phyloP scores from a whole-genome alignment of 2,113 vertebrate species.

The Calidris pygmaea region DNA sequence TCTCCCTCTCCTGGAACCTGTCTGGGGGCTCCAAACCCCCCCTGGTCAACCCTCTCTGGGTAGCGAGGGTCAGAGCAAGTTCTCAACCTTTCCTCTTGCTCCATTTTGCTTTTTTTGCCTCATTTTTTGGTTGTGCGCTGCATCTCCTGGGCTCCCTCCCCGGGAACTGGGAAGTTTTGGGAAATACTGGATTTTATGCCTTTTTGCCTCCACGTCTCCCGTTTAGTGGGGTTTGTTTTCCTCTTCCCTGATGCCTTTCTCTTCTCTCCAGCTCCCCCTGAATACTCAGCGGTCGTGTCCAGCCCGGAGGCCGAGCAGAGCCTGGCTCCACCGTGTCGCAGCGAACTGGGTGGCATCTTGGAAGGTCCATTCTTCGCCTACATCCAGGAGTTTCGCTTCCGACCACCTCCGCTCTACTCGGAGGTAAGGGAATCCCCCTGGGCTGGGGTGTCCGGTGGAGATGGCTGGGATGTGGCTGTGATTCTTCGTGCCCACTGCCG shows the following conservation, averaged over 20 bases:
- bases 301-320: slow-evolving; percentile 70
- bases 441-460: not conserved
- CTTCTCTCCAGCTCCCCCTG: slow-evolving; percentile 85
- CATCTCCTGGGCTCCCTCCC: not conserved
- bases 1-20: not conserved
- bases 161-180: not conserved
- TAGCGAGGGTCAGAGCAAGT: accelerated
- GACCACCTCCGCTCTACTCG: slow-evolving; percentile 90
- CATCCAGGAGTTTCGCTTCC: slow-evolving; percentile 91
- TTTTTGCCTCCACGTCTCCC: accelerated
- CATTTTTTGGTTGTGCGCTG: not conserved
- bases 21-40: not conserved
- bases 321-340: slow-evolving; percentile 46
- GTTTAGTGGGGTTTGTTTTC: not conserved
- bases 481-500: accelerated
- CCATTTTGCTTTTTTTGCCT: not conserved
- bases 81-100: not conserved
- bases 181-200: not conserved
- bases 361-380: slow-evolving; percentile 88
- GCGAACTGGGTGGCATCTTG: slow-evolving; percentile 70
- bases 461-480: accelerated
- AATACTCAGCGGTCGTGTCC: slow-evolving; percentile 86
- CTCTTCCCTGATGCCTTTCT: not conserved
- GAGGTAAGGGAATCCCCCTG: slow-evolving; percentile 77
- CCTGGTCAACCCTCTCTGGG: accelerated